Conservation (phyloP, 2,113 vertebrate genomes). For the Menidia beryllina region DNA sequence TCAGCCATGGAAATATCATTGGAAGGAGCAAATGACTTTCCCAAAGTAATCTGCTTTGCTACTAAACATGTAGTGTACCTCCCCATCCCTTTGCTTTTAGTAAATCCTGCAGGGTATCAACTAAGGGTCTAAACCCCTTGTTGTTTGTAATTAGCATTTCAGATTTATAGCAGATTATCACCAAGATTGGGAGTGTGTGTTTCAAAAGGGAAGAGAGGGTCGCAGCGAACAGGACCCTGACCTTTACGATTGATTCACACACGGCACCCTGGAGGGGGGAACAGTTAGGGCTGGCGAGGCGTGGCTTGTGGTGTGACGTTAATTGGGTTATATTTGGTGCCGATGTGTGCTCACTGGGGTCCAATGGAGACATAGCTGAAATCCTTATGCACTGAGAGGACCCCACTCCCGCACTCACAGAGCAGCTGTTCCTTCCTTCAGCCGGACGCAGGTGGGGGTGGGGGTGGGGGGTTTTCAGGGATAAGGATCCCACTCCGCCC, state of each 20-base stretch:
- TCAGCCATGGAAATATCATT: neutral
- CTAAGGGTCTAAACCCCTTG: slow-evolving; percentile 57
- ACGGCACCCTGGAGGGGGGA: slow-evolving; percentile 60
- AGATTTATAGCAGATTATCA: slow-evolving; percentile 77
- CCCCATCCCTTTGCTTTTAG: neutral
- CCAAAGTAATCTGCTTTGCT: slow-evolving; percentile 29
- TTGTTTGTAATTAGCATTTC: slow-evolving; percentile 79
- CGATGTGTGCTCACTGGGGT: slow-evolving; percentile 66
- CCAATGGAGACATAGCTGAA: slow-evolving; percentile 82
- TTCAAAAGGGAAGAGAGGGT: slow-evolving; percentile 72
- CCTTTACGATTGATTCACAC: slow-evolving; percentile 78
- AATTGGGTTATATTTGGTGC: slow-evolving; percentile 81
- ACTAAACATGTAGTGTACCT: slow-evolving; percentile 45
- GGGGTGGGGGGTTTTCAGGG: too few relatives aligned
- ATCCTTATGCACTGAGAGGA: slow-evolving; percentile 73
- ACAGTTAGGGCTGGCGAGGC: slow-evolving; percentile 43
- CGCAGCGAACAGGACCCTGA: slow-evolving; percentile 74
- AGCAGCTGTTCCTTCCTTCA: slow-evolving; percentile 84
- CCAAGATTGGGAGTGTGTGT: slow-evolving; percentile 65
- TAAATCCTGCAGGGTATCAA: slow-evolving; percentile 59
- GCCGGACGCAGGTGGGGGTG: slow-evolving; percentile 14
- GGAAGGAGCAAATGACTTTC: neutral
- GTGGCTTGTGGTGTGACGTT: slow-evolving; percentile 72
- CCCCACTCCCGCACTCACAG: slow-evolving; percentile 32
- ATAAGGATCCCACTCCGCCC: slow-evolving; percentile 32